Base-by-base conservation (phyloP, 2,113 vertebrate species). In the Gymnorhina tibicen region DNA sequence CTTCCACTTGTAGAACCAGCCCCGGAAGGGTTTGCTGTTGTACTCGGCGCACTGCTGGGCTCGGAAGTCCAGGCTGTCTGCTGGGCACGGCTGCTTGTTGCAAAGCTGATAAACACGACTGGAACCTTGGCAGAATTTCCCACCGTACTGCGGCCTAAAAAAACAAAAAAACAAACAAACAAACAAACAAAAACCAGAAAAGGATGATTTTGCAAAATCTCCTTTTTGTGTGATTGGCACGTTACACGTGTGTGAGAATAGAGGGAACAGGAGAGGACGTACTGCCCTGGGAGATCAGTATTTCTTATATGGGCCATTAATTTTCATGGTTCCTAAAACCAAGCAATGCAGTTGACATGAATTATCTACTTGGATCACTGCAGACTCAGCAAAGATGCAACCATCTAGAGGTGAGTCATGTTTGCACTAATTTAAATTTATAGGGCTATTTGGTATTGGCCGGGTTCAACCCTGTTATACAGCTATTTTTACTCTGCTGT, bases 1-100 rank as follows among this genome's bases (percentile, higher is more conserved):
- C 91, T 99, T 99, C 99, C 99, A 99, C 91, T 99, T 99, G 97
- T 99, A 99, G 98, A 98, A 99, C 99, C 99, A 99, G 58, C 99
- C 99, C 26, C 99, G 98, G 98, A 99, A 99, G 44, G 99, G 99
- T 91, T 99, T 99, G 98, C 99, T 99, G 98, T 99, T 99, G 97
- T 99, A 99, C 88, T 99, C 99, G 0, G 99, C 99, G 13, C 99
- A 99, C 96, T 99, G 99, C 97, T 99, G 99, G 53, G 99, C 98
- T 69, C 99, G 98, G 97, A 99, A 99, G 87, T 98, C 98, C 94
- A 98, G 93, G 16, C 97, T 96, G 5, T 92, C 97, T 20, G 93
- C 87, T 26, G 97, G 97, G 72, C 99, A 99, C 1, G 97, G 96
- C 78, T 98, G 96, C 75, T 95, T 91, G 72, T 98, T 99, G 82